A percentile compares a stretch with the other conserved stretches of the same genome.
phyloP scores from a whole-genome alignment of 2,113 vertebrate genomes.

The Papio anubis region DNA sequence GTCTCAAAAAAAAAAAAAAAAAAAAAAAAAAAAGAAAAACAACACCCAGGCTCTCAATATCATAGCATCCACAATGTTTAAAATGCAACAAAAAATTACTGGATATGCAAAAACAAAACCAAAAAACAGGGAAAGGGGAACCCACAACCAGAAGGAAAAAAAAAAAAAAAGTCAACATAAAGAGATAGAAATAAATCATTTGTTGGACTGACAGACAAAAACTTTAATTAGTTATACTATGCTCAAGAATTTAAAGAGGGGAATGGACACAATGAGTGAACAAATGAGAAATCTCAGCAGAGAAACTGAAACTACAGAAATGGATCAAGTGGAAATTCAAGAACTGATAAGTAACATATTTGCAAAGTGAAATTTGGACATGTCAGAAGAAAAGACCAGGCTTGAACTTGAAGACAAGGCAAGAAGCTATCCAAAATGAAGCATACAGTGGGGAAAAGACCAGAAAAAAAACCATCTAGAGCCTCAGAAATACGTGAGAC shows the following conservation, averaged over 20 bases:
- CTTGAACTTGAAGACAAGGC: background rate
- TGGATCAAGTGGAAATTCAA: background rate
- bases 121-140: background rate
- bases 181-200: background rate
- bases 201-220: background rate
- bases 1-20: constrained; percentile 39
- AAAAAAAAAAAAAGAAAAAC: constrained; percentile 31
- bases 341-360: background rate
- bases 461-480: background rate
- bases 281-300: background rate
- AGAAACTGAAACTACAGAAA: background rate
- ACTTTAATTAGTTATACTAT: background rate
- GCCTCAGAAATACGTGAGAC: background rate
- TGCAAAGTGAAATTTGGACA: background rate
- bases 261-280: background rate
- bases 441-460: background rate
- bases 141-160: background rate
- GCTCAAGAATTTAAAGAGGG: background rate
- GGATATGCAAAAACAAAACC: background rate
- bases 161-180: background rate
- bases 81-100: background rate
- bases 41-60: background rate
- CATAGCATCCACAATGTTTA: background rate
- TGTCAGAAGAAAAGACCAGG: background rate
- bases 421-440: background rate